phyloP scores from a whole-genome alignment of 1,140 invertebrate species.

The Lucilia cuprina region DNA sequence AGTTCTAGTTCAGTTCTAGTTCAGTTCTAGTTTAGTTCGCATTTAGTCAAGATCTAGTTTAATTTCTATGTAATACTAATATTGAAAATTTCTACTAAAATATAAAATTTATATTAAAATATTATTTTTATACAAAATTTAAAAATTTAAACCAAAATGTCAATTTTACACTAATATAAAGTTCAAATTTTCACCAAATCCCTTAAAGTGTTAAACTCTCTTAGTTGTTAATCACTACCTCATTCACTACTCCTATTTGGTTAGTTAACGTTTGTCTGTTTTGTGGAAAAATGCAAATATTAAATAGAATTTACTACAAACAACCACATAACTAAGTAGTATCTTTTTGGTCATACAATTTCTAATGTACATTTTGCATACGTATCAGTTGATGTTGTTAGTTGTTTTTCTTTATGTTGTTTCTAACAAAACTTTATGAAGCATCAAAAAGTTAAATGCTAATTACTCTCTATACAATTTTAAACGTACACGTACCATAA shows the following conservation, averaged over 20 bases:
- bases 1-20: too few relatives aligned
- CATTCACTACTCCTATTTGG: not conserved
- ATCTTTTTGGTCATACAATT: not conserved
- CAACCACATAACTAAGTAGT: not conserved
- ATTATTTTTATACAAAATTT: too few relatives aligned
- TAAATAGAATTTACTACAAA: constrained; percentile 3
- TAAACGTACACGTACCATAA: not conserved
- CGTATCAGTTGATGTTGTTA: not conserved
- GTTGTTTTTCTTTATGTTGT: not conserved
- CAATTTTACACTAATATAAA: too few relatives aligned
- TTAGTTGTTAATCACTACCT: not conserved
- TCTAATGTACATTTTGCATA: not conserved
- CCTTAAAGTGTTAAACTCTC: not conserved
- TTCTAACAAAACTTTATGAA: constrained; percentile 30
- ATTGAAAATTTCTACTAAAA: too few relatives aligned
- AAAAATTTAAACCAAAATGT: too few relatives aligned
- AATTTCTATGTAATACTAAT: too few relatives aligned
- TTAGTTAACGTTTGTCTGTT: not conserved
- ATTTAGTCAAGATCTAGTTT: too few relatives aligned
- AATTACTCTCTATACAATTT: constrained; percentile 27
- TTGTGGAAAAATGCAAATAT: not conserved
- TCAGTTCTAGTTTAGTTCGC: too few relatives aligned
- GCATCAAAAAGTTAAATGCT: constrained; percentile 31
- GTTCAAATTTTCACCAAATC: too few relatives aligned
- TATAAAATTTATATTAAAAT: too few relatives aligned